A percentile compares a stretch with the other conserved stretches of the same genome.
phyloP scores from a whole-genome alignment of 2,888 invertebrate species.

The Anthophora plumipes region DNA sequence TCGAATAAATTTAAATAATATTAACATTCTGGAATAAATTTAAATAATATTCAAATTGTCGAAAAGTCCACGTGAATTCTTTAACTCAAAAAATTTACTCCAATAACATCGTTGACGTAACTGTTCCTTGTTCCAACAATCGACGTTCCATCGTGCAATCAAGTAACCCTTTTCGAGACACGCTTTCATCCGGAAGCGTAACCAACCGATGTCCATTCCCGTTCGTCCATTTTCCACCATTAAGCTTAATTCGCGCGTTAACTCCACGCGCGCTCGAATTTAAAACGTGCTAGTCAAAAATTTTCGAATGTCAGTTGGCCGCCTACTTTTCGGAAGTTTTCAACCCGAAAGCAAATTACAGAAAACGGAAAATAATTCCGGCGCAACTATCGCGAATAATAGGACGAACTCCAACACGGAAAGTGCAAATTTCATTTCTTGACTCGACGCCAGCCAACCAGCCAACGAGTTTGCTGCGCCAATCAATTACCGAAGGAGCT shows the following conservation, averaged over 20 bases:
- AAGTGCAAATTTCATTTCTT: constrained; percentile 1
- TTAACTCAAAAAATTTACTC: not conserved
- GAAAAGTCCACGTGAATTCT: not conserved
- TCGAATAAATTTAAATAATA: too few species aligned
- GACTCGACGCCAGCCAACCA: not conserved
- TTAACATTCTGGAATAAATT: too few species aligned
- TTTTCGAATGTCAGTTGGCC: constrained; percentile 2
- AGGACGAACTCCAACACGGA: not conserved
- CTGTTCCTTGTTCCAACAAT: not conserved
- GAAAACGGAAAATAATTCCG: constrained; percentile 10
- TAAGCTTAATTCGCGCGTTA: constrained; percentile 24
- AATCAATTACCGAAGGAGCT: constrained; percentile 16
- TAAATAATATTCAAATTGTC: too few species aligned
- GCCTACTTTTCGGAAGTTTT: not conserved
- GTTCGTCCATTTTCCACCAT: constrained; percentile 17
- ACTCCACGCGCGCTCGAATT: constrained; percentile 14
- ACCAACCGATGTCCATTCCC: constrained; percentile 13
- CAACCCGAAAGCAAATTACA: not conserved
- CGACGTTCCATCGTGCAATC: constrained; percentile 5
- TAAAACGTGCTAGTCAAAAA: constrained; percentile 22
- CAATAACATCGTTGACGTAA: not conserved
- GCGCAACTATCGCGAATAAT: not conserved
- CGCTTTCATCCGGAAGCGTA: not conserved
- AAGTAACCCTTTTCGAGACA: not conserved
- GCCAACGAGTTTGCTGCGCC: not conserved